Evolutionary conservation across 2,797 vertebrate genomes (phyloP).

Genomic region (Hirundo rustica): DNA sequence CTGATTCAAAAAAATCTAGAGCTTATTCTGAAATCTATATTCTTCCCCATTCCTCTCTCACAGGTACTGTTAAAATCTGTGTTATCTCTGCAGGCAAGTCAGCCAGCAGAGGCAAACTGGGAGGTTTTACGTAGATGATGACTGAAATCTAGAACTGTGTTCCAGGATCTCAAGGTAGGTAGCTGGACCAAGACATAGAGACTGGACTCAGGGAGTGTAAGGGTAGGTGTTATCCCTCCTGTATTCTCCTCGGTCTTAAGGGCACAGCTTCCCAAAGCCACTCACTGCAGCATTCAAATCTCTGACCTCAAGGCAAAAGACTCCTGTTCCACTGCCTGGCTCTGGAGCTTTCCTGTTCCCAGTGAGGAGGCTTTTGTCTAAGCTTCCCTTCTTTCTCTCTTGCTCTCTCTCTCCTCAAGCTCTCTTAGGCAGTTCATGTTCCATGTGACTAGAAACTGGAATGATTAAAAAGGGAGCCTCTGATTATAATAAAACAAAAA

Average conservation of each 20-base stretch:
- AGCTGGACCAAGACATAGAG: neutral
- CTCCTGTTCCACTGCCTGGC: neutral
- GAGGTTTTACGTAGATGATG: neutral
- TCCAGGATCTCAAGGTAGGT: neutral
- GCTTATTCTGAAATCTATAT: neutral
- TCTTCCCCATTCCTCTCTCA: neutral
- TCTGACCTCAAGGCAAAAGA: neutral
- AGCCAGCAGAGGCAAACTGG: neutral
- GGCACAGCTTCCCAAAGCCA: neutral
- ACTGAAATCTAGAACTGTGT: neutral
- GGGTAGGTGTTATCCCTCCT: neutral
- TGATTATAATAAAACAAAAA: conserved; percentile 63
- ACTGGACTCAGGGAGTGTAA: neutral
- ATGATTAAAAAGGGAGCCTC: conserved; percentile 62
- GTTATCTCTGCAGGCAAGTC: neutral
- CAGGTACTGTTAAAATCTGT: neutral
- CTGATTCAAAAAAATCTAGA: neutral
- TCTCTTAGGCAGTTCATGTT: conserved; percentile 22
- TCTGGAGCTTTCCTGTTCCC: conserved; percentile 13
- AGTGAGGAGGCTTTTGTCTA: conserved; percentile 38
- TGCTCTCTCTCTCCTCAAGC: neutral
- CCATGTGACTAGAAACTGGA: conserved; percentile 60
- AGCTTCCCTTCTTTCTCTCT: neutral
- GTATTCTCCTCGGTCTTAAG: neutral
- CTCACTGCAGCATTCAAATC: neutral